Evolutionary conservation across 1,140 invertebrate species (phyloP).

Genomic region (Drosophila lowei): DNA sequence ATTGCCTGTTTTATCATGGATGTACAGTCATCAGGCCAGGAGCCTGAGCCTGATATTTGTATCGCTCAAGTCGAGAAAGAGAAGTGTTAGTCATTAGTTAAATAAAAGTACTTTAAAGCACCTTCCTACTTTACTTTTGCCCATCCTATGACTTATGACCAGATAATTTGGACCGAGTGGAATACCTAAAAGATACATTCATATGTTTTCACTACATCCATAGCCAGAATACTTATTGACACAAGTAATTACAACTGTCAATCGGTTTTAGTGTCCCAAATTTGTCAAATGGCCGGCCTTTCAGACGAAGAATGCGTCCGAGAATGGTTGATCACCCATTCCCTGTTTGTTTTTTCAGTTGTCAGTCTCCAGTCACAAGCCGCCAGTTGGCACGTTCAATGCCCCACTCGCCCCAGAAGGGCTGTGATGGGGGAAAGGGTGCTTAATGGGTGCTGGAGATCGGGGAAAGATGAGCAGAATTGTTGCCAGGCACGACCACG

Average conservation of each 20-base stretch:
- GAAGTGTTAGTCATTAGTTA: too few relatives aligned
- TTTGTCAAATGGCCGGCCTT: slow-evolving; percentile 67
- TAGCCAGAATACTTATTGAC: slow-evolving; percentile 46
- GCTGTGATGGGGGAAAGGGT: slow-evolving; percentile 7
- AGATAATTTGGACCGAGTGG: too few relatives aligned
- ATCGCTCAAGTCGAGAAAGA: too few relatives aligned
- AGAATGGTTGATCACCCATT: slow-evolving; percentile 8
- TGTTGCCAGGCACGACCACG: slow-evolving; percentile 17
- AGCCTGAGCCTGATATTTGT: too few relatives aligned
- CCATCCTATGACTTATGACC: too few relatives aligned
- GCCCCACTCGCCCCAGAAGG: slow-evolving; percentile 23
- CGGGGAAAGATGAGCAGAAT: slow-evolving; percentile 32
- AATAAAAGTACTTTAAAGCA: too few relatives aligned
- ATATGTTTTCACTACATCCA: neutral
- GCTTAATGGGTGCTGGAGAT: neutral
- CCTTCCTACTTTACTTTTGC: too few relatives aligned
- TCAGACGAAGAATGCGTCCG: slow-evolving; percentile 61
- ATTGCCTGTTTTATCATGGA: too few relatives aligned
- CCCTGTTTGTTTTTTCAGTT: slow-evolving; percentile 63
- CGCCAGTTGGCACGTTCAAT: slow-evolving; percentile 18
- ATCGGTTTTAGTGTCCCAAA: slow-evolving; percentile 78
- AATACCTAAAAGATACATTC: slow-evolving; percentile 11
- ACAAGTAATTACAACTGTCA: slow-evolving; percentile 76
- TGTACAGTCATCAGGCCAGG: too few relatives aligned
- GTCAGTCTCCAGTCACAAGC: slow-evolving; percentile 27